Percentiles rank a stretch among this genome's conserved stretches.
Evolutionary conservation across 2,797 vertebrate genomes (phyloP).

Genomic region (Scyliorhinus canicula): DNA sequence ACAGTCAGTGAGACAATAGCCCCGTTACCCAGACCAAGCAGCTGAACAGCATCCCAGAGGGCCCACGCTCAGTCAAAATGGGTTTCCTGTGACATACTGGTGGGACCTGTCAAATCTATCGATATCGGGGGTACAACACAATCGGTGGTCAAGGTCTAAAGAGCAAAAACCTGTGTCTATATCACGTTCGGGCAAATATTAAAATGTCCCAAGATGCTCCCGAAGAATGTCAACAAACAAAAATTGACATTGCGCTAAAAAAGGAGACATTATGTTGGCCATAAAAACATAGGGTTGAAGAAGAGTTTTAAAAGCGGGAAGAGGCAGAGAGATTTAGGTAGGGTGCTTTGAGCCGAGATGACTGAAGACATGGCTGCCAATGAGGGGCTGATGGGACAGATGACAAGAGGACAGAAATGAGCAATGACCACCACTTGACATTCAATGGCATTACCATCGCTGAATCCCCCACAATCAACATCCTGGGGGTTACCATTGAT

Average conservation of each 20-base stretch:
- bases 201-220: background rate
- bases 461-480: too few species aligned
- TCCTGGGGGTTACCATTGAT: too few species aligned
- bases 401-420: background rate
- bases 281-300: background rate
- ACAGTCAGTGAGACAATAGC: background rate
- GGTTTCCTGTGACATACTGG: background rate
- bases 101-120: background rate
- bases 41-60: background rate
- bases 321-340: background rate
- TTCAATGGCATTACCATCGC: too few species aligned
- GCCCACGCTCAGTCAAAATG: too few species aligned
- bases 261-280: background rate
- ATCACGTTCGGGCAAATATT: background rate
- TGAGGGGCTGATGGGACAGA: background rate
- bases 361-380: background rate
- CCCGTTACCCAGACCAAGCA: background rate
- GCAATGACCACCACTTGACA: too few species aligned
- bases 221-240: background rate
- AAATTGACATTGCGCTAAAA: background rate
- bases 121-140: background rate
- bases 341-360: background rate
- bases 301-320: background rate
- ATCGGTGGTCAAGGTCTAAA: background rate
- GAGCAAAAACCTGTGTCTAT: background rate